Percentiles rank a stretch among this genome's conserved stretches.
These are phyloP conservation scores for Agrypnus murinus DNA, from an alignment of 2,888 invertebrate species.

Conservation along the genomic window DNA sequence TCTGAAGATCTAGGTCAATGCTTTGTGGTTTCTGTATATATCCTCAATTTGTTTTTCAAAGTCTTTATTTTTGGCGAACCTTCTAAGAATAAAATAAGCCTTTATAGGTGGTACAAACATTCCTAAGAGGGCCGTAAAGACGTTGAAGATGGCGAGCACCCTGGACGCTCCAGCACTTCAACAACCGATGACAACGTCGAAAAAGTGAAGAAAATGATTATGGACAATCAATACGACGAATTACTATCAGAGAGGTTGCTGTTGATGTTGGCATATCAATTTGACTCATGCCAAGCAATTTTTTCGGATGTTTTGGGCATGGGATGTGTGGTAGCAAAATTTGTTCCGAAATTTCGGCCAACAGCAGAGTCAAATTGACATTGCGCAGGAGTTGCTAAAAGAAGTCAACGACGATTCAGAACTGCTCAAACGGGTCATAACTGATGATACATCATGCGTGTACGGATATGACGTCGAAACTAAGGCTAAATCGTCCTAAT, in stretches of 20 bases:
- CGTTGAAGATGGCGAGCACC: slow-evolving; percentile 6
- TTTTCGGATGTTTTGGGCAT: slow-evolving; percentile 40
- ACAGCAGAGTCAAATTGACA: no score
- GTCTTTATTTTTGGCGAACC: no score
- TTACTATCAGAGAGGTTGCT: no score
- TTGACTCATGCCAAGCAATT: slow-evolving; percentile 17
- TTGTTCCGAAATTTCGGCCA: neutral
- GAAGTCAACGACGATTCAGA: slow-evolving; percentile 48
- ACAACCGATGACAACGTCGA: neutral
- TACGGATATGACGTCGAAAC: slow-evolving; percentile 60
- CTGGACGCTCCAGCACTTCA: no score
- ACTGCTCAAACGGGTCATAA: slow-evolving; percentile 57
- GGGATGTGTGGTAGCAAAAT: slow-evolving; percentile 16
- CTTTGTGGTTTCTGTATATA: no score
- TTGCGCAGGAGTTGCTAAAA: slow-evolving; percentile 1
- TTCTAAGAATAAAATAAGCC: no score
- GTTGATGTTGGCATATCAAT: neutral
- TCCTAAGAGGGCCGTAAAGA: no score
- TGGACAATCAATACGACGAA: slow-evolving; percentile 6
- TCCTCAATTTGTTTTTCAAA: no score
- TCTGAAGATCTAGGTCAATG: no score
- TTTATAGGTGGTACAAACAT: no score
- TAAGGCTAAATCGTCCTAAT: slow-evolving; percentile 56
- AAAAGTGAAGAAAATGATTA: no score
- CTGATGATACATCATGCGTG: slow-evolving; percentile 59